Percentiles rank a stretch among this genome's conserved stretches.
These are phyloP conservation scores for Aphaenogaster floridana DNA, from an alignment of 1,140 invertebrate genomes.

Conservation along the genomic window DNA sequence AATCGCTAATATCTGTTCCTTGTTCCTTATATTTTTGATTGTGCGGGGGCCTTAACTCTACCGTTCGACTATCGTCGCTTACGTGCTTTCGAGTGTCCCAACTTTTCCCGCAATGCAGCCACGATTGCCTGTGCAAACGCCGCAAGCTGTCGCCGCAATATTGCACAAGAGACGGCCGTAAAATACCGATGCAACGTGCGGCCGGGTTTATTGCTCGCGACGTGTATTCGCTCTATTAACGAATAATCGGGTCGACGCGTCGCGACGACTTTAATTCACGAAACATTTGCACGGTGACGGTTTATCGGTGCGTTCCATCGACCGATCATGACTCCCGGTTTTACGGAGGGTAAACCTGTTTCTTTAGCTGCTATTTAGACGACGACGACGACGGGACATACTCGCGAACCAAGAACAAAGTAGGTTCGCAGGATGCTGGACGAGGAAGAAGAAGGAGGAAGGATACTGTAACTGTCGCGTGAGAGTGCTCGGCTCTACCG, in stretches of 20 bases:
- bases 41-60: neutral
- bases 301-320: slow-evolving; percentile 27
- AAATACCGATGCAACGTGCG: slow-evolving; percentile 26
- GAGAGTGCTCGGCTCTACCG: slow-evolving; percentile 17
- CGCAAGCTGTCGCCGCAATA: slow-evolving; percentile 15
- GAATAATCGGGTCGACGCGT: slow-evolving; percentile 21
- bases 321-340: slow-evolving; percentile 29
- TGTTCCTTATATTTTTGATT: too few relatives aligned
- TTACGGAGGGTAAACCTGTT: slow-evolving; percentile 63
- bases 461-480: slow-evolving; percentile 8
- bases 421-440: slow-evolving; percentile 16
- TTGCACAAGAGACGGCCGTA: slow-evolving; percentile 25
- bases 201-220: neutral
- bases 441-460: slow-evolving; percentile 26
- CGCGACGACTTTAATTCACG: slow-evolving; percentile 27
- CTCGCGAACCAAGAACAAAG: slow-evolving; percentile 36
- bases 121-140: neutral
- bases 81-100: neutral
- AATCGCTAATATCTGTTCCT: too few relatives aligned
- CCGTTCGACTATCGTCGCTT: neutral
- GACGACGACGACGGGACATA: neutral
- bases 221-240: slow-evolving; percentile 22
- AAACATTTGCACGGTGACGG: neutral
- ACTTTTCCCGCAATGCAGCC: neutral
- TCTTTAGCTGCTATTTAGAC: slow-evolving; percentile 27